These are phyloP conservation scores for Yoshiicerus persimilis DNA, from an alignment of 1,140 invertebrate genomes.

Conservation along the genomic window DNA sequence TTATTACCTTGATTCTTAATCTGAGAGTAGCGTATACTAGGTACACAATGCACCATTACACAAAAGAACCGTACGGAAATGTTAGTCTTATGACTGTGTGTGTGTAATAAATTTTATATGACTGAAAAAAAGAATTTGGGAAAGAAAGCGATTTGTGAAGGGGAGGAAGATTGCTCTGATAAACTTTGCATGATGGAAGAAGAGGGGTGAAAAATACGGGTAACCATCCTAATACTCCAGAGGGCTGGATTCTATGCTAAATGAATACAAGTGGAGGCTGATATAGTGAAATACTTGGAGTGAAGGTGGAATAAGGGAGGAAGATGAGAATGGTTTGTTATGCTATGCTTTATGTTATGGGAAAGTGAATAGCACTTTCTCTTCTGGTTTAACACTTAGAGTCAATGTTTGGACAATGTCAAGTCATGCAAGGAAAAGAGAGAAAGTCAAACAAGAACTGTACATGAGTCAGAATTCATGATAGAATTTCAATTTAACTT, in stretches of 20 bases:
- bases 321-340: not conserved
- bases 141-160: conserved; percentile 30
- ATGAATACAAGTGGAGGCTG: not conserved
- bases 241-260: not conserved
- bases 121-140: conserved; percentile 32
- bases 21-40: too few relatives aligned
- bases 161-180: conserved; percentile 48
- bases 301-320: not conserved
- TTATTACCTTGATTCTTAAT: not conserved
- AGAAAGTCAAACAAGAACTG: not conserved
- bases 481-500: not conserved
- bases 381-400: conserved; percentile 24
- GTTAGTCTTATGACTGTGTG: conserved; percentile 11
- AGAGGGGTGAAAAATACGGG: conserved; percentile 46
- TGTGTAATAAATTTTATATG: conserved; percentile 50
- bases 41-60: not conserved
- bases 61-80: not conserved
- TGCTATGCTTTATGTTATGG: not conserved
- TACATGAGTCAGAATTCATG: not conserved
- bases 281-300: not conserved
- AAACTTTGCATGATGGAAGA: conserved; percentile 49
- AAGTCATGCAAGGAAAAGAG: not conserved
- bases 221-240: conserved; percentile 33
- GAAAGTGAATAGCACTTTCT: not conserved
- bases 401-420: conserved; percentile 41